phyloP scores from a whole-genome alignment of 1,140 invertebrate species.

The Platyura marginata region DNA sequence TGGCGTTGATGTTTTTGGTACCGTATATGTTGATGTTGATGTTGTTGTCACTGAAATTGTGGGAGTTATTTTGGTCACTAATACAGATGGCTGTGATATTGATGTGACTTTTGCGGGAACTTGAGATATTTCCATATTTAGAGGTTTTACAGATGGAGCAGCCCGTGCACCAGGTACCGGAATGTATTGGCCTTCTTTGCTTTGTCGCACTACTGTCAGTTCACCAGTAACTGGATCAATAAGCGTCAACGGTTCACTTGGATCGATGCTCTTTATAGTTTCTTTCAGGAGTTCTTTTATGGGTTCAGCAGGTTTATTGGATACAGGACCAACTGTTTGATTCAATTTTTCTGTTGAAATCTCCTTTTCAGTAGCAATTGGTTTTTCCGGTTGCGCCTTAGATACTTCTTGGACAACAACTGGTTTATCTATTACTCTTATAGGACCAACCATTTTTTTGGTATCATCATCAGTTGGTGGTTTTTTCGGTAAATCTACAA shows the following conservation, averaged over 20 bases:
- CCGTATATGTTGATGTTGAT: slow-evolving; percentile 10
- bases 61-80: no score
- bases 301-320: no score
- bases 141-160: neutral
- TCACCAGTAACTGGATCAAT: slow-evolving; percentile 62
- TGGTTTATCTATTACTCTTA: neutral
- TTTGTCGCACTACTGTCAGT: slow-evolving; percentile 48
- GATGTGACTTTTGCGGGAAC: no score
- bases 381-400: neutral
- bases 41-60: slow-evolving; percentile 4
- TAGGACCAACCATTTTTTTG: no score
- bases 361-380: neutral
- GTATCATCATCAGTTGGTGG: no score
- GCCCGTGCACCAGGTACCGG: slow-evolving; percentile 29
- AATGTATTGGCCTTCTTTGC: slow-evolving; percentile 51
- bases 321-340: no score
- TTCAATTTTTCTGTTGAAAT: no score
- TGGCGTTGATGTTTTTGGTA: neutral
- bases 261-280: no score
- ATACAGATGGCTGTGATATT: neutral
- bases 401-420: no score
- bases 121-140: no score
- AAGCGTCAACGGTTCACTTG: neutral
- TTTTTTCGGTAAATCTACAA: no score
- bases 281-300: no score